These are phyloP conservation scores for Enteromius mattozi DNA, from an alignment of 2,797 vertebrate genomes.

Conservation along the genomic window DNA sequence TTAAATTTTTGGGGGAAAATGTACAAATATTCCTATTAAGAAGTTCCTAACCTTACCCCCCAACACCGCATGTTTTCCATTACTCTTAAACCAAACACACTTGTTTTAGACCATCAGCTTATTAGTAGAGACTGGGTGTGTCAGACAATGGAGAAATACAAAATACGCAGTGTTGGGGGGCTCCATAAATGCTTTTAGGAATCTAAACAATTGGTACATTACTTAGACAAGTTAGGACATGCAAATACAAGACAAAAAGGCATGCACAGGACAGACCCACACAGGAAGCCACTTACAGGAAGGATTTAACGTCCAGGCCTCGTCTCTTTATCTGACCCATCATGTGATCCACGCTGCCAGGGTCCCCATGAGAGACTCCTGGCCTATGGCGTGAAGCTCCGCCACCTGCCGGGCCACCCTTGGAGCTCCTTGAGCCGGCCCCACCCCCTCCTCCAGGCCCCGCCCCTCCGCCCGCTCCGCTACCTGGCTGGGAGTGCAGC, in stretches of 20 bases:
- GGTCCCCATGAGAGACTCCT: slow-evolving; percentile 83
- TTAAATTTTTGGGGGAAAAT: not conserved
- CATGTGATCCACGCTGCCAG: slow-evolving; percentile 98
- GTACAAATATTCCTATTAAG: not conserved
- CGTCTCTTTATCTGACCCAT: slow-evolving; percentile 97
- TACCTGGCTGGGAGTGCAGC: slow-evolving; percentile 83
- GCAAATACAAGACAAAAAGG: not conserved
- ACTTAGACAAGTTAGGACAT: not conserved
- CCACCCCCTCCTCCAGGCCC: slow-evolving; percentile 80
- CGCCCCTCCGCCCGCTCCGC: slow-evolving; percentile 75
- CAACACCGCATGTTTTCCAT: not conserved
- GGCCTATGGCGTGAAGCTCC: slow-evolving; percentile 83
- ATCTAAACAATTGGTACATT: not conserved
- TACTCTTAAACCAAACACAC: not conserved
- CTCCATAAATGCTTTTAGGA: not conserved
- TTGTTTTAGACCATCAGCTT: not conserved
- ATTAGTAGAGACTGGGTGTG: not conserved
- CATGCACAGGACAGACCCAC: slow-evolving; percentile 41
- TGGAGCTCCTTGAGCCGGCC: slow-evolving; percentile 75
- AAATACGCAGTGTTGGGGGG: not conserved
- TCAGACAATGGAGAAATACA: not conserved
- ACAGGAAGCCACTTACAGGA: slow-evolving; percentile 89
- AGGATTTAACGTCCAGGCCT: slow-evolving; percentile 98
- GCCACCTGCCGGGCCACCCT: slow-evolving; percentile 79
- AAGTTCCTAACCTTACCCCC: not conserved